Base-by-base conservation (phyloP, 2,113 vertebrate genomes). In the Machaerirhynchus nigripectus region DNA sequence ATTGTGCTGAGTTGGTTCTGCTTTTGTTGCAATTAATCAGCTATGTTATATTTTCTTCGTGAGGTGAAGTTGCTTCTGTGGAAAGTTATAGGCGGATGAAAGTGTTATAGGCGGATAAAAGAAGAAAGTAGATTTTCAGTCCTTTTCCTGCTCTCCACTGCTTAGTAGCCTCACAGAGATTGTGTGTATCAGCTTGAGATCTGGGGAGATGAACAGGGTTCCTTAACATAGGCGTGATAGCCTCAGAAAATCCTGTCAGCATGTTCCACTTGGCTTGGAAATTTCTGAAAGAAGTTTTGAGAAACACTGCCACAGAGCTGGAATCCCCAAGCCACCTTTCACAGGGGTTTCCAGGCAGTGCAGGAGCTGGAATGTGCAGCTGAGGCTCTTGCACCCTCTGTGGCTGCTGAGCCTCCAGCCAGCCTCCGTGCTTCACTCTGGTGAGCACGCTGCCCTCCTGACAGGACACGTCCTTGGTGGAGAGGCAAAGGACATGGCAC, bases 11-110 rank as follows among this genome's bases (percentile, higher is more conserved):
- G 60, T 3, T 79, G 69, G 13, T 84, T 75, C 63, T 81, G 52
- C 71, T 93, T 94, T 46, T 75, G 30, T 39, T 74, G 68, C 78
- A 61, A 42, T 95, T 90, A 89, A 85, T 87, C 74, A 80, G 15
- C 31, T 60, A 2, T 56, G 28, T 80, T 89, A 8, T 73, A 22
- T 70, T 77, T 87, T 73, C 30, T 44, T 78, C 57, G 35, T 4
- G 49, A 60, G 21, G 23, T 39, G 33, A 49, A 7, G 10, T 56
- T 60, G 13, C 22, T 76, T 74, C 83, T 65, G 56, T 68, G 44
- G 37, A 60, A 82, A 84, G 44, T 49, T 84, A 24, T 14, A 49
- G 28, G 26, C 30, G 30, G 60, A 39, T 84, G 47, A 81, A 81
- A 71, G 13, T 27, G 19, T 74, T 86, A 52, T 68, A n/a, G n/a